phyloP scores from a whole-genome alignment of 1,140 invertebrate species.

The Oncopeltus fasciatus region DNA sequence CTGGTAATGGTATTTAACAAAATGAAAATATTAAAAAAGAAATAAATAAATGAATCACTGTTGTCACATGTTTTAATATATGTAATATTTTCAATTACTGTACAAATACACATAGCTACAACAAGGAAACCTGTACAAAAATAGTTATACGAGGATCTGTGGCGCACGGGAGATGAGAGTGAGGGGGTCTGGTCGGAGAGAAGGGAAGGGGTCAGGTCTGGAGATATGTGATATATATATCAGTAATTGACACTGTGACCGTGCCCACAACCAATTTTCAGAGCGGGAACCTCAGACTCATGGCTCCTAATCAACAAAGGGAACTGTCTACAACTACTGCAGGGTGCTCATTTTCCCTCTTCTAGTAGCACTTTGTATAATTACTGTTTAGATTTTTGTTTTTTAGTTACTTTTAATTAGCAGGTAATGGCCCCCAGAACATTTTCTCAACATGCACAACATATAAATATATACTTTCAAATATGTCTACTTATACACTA shows the following conservation, averaged over 20 bases:
- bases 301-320: too few relatives aligned
- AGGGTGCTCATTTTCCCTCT: too few relatives aligned
- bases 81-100: slow-evolving; percentile 4
- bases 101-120: slow-evolving; percentile 17
- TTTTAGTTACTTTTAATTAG: not conserved
- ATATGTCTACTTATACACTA: slow-evolving; percentile 1
- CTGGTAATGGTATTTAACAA: slow-evolving; percentile 5
- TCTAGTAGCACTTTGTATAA: too few relatives aligned
- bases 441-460: slow-evolving; percentile 1
- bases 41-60: slow-evolving; percentile 7
- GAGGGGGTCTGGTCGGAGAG: too few relatives aligned
- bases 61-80: not conserved
- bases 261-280: slow-evolving; percentile 11
- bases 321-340: too few relatives aligned
- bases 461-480: slow-evolving; percentile 11
- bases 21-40: slow-evolving; percentile 3
- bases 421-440: slow-evolving; percentile 6
- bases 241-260: slow-evolving; percentile 11
- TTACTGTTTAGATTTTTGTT: not conserved
- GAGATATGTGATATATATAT: slow-evolving; percentile 7
- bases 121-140: slow-evolving; percentile 16
- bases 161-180: not conserved
- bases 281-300: not conserved
- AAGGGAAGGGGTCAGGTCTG: too few relatives aligned
- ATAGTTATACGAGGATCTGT: slow-evolving; percentile 6